These are phyloP conservation scores for Rhagoletis zephyria DNA, from an alignment of 1,140 invertebrate genomes.

Conservation along the genomic window DNA sequence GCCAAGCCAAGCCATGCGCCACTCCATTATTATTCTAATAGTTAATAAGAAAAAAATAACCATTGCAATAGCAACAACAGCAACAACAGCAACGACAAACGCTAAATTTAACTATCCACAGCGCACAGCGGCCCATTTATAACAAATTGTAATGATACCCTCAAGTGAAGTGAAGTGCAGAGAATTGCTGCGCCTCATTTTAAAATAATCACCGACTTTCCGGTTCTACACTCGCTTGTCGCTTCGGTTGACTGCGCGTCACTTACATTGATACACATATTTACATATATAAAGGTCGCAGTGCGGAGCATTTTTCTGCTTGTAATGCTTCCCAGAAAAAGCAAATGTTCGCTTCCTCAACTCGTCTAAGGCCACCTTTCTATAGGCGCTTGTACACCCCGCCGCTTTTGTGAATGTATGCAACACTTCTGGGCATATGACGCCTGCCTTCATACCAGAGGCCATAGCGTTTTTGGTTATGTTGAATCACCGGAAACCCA, in stretches of 20 bases:
- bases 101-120: background rate
- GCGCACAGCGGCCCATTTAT: slow-evolving; percentile 14
- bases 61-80: background rate
- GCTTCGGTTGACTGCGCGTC: background rate
- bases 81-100: background rate
- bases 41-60: slow-evolving; percentile 12
- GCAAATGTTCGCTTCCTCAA: slow-evolving; percentile 33
- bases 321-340: background rate
- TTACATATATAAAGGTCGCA: too few relatives aligned
- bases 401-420: background rate
- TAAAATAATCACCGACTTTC: slow-evolving; percentile 48
- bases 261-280: background rate
- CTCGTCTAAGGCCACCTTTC: background rate
- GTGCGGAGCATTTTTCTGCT: background rate
- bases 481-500: slow-evolving; percentile 68
- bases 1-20: slow-evolving; percentile 18
- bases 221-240: slow-evolving; percentile 19
- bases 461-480: slow-evolving; percentile 57
- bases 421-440: background rate
- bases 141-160: slow-evolving; percentile 52
- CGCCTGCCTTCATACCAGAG: background rate
- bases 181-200: slow-evolving; percentile 42
- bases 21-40: slow-evolving; percentile 2
- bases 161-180: slow-evolving; percentile 17
- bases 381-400: background rate